phyloP scores from a whole-genome alignment of 1,140 invertebrate species.

The Drosophila teissieri region DNA sequence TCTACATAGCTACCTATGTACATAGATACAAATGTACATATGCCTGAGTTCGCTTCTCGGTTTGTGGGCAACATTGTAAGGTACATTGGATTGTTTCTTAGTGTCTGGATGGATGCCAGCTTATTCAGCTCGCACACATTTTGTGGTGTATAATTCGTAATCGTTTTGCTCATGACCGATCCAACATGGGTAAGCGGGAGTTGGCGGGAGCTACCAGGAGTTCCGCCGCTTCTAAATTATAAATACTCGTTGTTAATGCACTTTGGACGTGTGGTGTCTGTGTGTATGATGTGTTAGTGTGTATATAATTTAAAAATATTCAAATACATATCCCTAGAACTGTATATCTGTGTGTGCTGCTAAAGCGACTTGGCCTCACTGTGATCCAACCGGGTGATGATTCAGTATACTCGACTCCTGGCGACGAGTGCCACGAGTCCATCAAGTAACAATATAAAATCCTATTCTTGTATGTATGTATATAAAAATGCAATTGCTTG shows the following conservation, averaged over 20 bases:
- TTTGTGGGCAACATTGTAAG: conserved; percentile 53
- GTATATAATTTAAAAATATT: conserved; percentile 34
- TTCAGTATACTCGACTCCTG: conserved; percentile 1
- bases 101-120: conserved; percentile 47
- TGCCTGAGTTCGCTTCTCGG: conserved; percentile 23
- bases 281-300: neutral
- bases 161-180: conserved; percentile 8
- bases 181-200: neutral
- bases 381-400: conserved; percentile 11
- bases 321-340: conserved; percentile 31
- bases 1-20: no score
- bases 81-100: conserved; percentile 77
- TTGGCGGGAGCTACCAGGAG: conserved; percentile 5
- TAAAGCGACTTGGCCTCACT: conserved; percentile 21
- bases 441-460: conserved; percentile 29
- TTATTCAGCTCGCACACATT: conserved; percentile 9
- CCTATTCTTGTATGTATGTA: conserved; percentile 12
- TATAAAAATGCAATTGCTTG: conserved; percentile 42
- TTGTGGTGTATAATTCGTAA: conserved; percentile 23
- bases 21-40: conserved; percentile 3
- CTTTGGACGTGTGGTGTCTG: conserved; percentile 30
- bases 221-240: conserved; percentile 21
- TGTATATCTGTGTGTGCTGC: conserved; percentile 24
- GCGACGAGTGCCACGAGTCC: conserved; percentile 1
- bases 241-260: conserved; percentile 49